Evolutionary conservation across 2,888 invertebrate genomes (phyloP).

Genomic region (Girardia tigrina): DNA sequence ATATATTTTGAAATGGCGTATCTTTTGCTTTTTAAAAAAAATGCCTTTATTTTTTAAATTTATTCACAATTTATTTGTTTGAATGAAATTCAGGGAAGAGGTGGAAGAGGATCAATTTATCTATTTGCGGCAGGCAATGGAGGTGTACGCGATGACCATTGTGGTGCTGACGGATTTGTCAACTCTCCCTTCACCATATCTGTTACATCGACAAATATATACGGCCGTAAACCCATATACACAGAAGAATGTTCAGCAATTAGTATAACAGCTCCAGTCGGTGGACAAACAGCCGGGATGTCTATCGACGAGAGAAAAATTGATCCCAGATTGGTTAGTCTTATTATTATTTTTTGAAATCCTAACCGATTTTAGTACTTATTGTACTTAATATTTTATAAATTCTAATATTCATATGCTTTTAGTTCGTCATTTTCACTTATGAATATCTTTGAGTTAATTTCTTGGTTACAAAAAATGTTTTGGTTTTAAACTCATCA

Average conservation of each 20-base stretch:
- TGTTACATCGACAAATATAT: background rate
- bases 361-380: too few species aligned
- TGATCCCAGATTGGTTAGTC: background rate
- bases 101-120: background rate
- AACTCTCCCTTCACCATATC: background rate
- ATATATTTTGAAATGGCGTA: too few species aligned
- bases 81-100: background rate
- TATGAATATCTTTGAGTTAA: too few species aligned
- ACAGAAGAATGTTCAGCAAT: slow-evolving; percentile 4
- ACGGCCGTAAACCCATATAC: background rate
- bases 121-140: slow-evolving; percentile 6
- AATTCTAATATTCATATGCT: too few species aligned
- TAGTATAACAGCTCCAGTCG: background rate
- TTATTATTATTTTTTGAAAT: too few species aligned
- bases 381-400: too few species aligned
- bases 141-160: background rate
- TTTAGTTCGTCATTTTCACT: too few species aligned
- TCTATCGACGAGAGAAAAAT: background rate
- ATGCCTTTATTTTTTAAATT: too few species aligned
- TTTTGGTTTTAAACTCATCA: too few species aligned
- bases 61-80: too few species aligned
- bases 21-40: too few species aligned
- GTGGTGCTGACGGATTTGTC: background rate
- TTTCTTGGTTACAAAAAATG: too few species aligned
- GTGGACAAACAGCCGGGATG: background rate